A percentile compares a stretch with the other conserved stretches of the same genome.
phyloP scores from a whole-genome alignment of 2,888 invertebrate genomes.

The Microplitis manilae region DNA sequence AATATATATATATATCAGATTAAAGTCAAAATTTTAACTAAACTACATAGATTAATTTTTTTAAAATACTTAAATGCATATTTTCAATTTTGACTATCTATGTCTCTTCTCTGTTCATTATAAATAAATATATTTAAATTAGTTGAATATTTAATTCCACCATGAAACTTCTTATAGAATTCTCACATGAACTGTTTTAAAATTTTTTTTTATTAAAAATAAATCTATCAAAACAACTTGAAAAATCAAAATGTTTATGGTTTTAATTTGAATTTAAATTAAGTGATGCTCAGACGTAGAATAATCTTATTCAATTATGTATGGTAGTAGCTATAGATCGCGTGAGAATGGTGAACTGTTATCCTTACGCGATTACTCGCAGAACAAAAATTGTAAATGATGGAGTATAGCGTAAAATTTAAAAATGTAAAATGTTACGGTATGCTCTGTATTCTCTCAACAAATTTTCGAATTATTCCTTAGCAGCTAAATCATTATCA shows the following conservation, averaged over 20 bases:
- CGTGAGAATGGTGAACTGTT: neutral
- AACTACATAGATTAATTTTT: no score
- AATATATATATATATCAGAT: no score
- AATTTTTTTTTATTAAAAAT: no score
- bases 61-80: no score
- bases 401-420: neutral
- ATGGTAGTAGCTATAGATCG: slow-evolving; percentile 1
- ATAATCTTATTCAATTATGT: neutral
- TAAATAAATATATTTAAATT: no score
- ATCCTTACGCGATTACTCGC: neutral
- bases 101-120: no score
- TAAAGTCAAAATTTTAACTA: no score
- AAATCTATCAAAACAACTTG: neutral
- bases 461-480: neutral
- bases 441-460: neutral
- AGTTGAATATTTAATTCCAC: no score
- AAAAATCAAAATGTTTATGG: neutral
- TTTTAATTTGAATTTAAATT: neutral
- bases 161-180: no score
- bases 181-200: no score
- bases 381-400: neutral
- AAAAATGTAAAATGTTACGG: neutral
- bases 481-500: neutral
- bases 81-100: no score
- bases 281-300: neutral